Conservation (phyloP, 2,113 vertebrate species). For the Hymenochirus boettgeri region DNA sequence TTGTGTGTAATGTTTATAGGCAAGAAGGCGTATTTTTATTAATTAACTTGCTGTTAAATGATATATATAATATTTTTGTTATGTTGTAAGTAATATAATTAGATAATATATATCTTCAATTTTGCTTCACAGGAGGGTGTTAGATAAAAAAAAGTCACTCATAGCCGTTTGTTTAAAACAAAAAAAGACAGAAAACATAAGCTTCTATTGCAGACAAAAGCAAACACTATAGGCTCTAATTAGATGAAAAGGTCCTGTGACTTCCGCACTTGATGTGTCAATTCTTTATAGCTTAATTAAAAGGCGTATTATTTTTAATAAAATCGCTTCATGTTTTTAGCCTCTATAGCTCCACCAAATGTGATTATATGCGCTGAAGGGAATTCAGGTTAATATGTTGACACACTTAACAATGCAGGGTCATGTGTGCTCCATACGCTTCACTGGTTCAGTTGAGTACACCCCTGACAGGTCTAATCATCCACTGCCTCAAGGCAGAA, state of each 20-base stretch:
- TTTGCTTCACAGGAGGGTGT: no score
- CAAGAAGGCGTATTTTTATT: no score
- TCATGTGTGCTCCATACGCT: constrained; percentile 90
- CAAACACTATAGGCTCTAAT: constrained; percentile 62
- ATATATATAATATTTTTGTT: no score
- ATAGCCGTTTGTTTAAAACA: no score
- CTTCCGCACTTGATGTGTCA: constrained; percentile 64
- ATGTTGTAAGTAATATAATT: no score
- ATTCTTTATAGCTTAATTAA: constrained; percentile 73
- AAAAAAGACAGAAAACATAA: constrained; percentile 13
- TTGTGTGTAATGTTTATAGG: no score
- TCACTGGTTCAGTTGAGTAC: constrained; percentile 75
- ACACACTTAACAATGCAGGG: constrained; percentile 97
- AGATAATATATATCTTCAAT: no score
- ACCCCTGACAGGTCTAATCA: constrained; percentile 96
- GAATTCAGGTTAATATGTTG: constrained; percentile 99
- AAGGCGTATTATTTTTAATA: constrained; percentile 75
- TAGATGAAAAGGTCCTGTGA: constrained; percentile 63
- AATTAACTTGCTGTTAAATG: no score
- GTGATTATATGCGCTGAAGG: constrained; percentile 82
- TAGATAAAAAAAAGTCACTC: no score
- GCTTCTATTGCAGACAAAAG: constrained; percentile 53
- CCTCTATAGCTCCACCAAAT: constrained; percentile 63
- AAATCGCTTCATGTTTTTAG: constrained; percentile 69
- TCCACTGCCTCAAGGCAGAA: constrained; percentile 86